Base-by-base conservation (phyloP, 2,888 invertebrate species). In the Catocala nupta region DNA sequence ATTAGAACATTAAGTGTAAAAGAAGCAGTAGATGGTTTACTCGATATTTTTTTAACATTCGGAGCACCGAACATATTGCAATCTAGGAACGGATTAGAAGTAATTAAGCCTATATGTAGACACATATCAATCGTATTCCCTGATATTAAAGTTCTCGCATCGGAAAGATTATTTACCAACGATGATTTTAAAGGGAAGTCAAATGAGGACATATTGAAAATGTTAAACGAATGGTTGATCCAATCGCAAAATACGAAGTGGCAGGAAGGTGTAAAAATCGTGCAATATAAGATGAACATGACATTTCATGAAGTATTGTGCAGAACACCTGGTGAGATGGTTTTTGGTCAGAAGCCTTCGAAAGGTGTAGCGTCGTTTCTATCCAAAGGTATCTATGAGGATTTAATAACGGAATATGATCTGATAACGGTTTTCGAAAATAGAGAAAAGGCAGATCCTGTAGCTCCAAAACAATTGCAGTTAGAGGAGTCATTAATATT, bases 21-120 rank as follows among this genome's bases (percentile, higher is more conserved):
- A 1, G 87, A 87, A 53, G 81, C 81, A 4, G 84, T 83, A 7
- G 83, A 89, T 13, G 77, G 68, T 10, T 65, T 89, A 42, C 65
- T 89, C 52, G 87, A 84, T 25, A 86, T 89, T 66, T 90, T 88
- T 66, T 74, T 89, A 10, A 73, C 82, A 1, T 89, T 89, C 51
- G 90, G 90, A 12, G 84, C 88, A 3, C 89, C 89, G 12, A 89
- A 89, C 69, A 82, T 90, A 71, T 78, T 90, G 44, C 89, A 87
- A 68, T 88, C 87, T 0, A 87, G 87, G 65, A 89, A 90, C 42
- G 88, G 88, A 5, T 63, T 81, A 10, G 65, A 76, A 0, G 73
- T 89, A 6, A 69, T 80, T n/a, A 84, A 81, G 36, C 81, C 84
- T 39, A 86, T 90, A 59, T 88, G 88, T 59, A 81, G 81, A 55